Evolutionary conservation across 1,140 invertebrate species (phyloP).

Genomic region (Brachystomella parvula): DNA sequence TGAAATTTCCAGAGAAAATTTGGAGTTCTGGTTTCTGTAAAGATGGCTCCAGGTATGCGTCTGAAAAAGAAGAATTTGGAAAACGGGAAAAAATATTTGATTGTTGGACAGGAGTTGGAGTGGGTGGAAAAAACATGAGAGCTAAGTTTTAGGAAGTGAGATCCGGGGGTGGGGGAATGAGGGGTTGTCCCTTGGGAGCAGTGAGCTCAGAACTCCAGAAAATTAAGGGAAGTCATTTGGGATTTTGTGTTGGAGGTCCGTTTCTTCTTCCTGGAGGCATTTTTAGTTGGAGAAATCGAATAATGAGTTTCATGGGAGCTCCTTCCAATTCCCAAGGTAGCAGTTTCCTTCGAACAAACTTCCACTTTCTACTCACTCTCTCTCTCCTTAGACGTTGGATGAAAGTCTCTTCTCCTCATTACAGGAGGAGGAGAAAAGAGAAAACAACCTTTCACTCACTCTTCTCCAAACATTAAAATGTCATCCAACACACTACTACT

Average conservation of each 20-base stretch:
- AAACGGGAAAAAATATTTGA: no score
- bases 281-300: slow-evolving; percentile 42
- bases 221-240: slow-evolving; percentile 57
- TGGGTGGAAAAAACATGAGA: no score
- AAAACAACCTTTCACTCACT: slow-evolving; percentile 8
- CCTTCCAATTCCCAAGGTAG: slow-evolving; percentile 32
- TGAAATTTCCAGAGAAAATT: no score
- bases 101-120: no score
- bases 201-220: slow-evolving; percentile 62
- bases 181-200: slow-evolving; percentile 48
- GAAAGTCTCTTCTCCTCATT: slow-evolving; percentile 15
- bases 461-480: slow-evolving; percentile 5
- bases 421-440: not conserved
- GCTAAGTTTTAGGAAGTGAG: no score
- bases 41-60: no score
- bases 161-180: not conserved
- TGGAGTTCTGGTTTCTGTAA: no score
- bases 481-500: not conserved
- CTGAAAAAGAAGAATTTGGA: no score
- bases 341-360: slow-evolving; percentile 38
- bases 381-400: not conserved
- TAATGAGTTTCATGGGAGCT: slow-evolving; percentile 40
- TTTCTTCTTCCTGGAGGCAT: slow-evolving; percentile 38
- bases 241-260: slow-evolving; percentile 48
- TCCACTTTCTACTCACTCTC: slow-evolving; percentile 10